Conservation (phyloP, 2,113 vertebrate species). For the Petrocephalus zakoni region DNA sequence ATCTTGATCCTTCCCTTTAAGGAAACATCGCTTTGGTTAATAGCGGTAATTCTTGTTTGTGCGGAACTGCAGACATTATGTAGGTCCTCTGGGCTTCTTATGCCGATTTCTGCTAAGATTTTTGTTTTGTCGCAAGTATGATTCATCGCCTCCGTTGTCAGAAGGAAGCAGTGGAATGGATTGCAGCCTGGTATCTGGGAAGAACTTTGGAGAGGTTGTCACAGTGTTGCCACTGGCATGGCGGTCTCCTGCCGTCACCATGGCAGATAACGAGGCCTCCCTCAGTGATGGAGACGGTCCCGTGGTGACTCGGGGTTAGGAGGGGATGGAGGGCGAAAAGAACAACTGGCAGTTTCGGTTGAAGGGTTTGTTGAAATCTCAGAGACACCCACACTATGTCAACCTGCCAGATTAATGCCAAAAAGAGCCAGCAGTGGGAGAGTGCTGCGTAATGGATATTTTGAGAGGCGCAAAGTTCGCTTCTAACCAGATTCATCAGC, state of each 20-base stretch:
- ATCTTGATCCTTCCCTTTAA: slow-evolving; percentile 1
- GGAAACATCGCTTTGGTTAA: background rate
- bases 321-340: background rate
- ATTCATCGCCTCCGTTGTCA: background rate
- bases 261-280: background rate
- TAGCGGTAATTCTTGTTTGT: background rate
- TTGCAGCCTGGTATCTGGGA: background rate
- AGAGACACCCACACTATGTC: background rate
- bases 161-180: background rate
- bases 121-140: background rate
- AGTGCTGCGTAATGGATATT: background rate
- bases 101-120: background rate
- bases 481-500: background rate
- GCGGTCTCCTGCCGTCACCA: background rate
- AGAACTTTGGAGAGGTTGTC: background rate
- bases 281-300: background rate
- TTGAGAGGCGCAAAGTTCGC: background rate
- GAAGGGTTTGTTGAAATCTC: background rate
- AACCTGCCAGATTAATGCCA: background rate
- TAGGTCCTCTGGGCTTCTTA: background rate
- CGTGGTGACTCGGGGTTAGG: background rate
- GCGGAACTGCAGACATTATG: background rate
- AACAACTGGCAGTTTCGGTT: background rate
- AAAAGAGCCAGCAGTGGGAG: background rate
- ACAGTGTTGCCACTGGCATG: background rate